Base-by-base conservation (phyloP, 2,797 vertebrate species). In the Neosalanx taihuensis region DNA sequence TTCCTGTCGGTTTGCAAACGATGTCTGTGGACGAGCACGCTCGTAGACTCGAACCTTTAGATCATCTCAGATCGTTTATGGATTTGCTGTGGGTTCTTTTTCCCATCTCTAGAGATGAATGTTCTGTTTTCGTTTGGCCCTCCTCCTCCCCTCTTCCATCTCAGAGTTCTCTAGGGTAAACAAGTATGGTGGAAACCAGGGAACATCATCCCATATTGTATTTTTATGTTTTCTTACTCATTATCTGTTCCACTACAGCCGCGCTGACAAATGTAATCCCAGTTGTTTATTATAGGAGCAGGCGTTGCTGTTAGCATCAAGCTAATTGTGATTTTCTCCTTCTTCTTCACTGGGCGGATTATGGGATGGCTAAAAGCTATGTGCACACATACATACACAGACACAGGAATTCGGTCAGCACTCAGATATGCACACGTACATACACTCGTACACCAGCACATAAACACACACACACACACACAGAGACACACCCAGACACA, bases 221-320 rank as follows among this genome's bases (percentile, higher is more conserved):
- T 74, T 46, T 67, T 75, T 76, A 85, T 86, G 83, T 79, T 35
- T 81, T 83, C 68, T 62, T 77, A 80, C 84, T 88, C 88, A 86
- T 91, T 89, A 88, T 78, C 84, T 76, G 61, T 30, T 77, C 69
- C 62, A 68, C 79, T 85, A 91, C 89, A 88, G 89, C 90, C 87
- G 41, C 7, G 87, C 82, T 73, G 84, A 90, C 90, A 89, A 88
- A 82, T 92, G 87, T 90, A 91, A 92, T 92, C 89, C 91, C 84
- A 1, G 74, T 81, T 79, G 84, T 76, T 81, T 53, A 18, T 79
- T 57, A 57, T 72, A 82, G 76, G 74, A 82, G 13, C 75, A 71
- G 85, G 88, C 87, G 83, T 76, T 37, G 87, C 89, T 91, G 77
- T 84, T 69, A 81, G 87, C 86, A 70, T 81, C 70, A 7, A 74